These are phyloP conservation scores for Cettia cetti DNA, from an alignment of 2,113 vertebrate species.

Conservation along the genomic window DNA sequence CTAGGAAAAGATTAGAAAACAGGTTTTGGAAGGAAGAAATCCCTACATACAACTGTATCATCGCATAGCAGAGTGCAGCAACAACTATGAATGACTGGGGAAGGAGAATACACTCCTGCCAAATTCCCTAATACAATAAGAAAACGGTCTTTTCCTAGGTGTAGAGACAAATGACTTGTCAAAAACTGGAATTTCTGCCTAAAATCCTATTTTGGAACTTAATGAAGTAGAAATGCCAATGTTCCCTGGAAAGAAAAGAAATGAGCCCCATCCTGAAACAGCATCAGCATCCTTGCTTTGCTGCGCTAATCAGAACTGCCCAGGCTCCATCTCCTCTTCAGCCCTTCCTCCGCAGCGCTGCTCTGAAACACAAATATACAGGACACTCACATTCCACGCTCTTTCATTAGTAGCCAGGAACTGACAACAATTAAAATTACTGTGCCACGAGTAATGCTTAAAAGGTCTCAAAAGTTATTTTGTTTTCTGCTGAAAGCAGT, in stretches of 20 bases:
- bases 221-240: not conserved
- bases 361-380: not conserved
- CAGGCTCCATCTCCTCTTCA: not conserved
- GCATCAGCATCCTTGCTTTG: not conserved
- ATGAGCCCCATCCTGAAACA: not conserved
- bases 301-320: not conserved
- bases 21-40: not conserved
- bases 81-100: not conserved
- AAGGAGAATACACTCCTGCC: not conserved
- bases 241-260: not conserved
- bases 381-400: not conserved
- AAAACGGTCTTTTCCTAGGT: not conserved
- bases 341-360: not conserved
- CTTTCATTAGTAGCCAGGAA: not conserved
- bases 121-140: not conserved
- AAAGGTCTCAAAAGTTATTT: not conserved
- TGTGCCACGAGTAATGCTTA: not conserved
- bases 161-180: not conserved
- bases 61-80: not conserved
- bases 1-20: not conserved
- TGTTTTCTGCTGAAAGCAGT: accelerated
- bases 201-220: not conserved
- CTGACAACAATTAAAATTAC: not conserved
- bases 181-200: not conserved
- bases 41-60: not conserved